A percentile compares a stretch with the other conserved stretches of the same genome.
These are phyloP conservation scores for Episyrphus balteatus DNA, from an alignment of 1,140 invertebrate species.

Conservation along the genomic window DNA sequence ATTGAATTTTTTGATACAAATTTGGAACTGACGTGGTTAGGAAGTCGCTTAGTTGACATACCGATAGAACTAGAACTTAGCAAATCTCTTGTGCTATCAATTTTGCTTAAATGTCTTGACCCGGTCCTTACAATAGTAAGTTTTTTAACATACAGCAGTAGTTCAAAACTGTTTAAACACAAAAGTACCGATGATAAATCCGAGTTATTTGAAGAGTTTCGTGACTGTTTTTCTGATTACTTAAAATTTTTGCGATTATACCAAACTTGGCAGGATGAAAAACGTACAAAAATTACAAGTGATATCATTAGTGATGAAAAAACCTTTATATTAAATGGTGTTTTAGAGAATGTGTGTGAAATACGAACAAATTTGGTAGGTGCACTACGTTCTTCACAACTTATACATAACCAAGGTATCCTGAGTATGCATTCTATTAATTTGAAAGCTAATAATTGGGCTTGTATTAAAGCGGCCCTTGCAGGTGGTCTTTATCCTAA, in stretches of 20 bases:
- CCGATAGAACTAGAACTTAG: constrained; percentile 84
- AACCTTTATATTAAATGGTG: constrained; percentile 20
- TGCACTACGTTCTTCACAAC: constrained; percentile 72
- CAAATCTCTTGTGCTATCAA: constrained; percentile 83
- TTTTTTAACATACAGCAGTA: constrained; percentile 48
- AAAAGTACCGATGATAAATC: constrained; percentile 42
- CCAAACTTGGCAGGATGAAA: constrained; percentile 63
- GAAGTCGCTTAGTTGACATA: constrained; percentile 72
- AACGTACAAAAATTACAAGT: constrained; percentile 18
- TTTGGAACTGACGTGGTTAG: constrained; percentile 79
- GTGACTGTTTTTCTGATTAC: constrained; percentile 88
- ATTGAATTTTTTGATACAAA: constrained; percentile 76
- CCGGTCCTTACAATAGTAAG: constrained; percentile 89
- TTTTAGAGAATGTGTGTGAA: constrained; percentile 19
- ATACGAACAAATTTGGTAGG: constrained; percentile 64
- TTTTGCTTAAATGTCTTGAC: constrained; percentile 87
- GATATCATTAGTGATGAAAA: constrained; percentile 19
- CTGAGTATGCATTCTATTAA: constrained; percentile 71
- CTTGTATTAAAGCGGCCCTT: constrained; percentile 81
- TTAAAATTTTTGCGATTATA: constrained; percentile 77
- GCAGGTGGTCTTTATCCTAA: constrained; percentile 82
- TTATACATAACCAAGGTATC: constrained; percentile 63
- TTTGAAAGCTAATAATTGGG: constrained; percentile 80
- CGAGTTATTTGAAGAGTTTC: constrained; percentile 63
- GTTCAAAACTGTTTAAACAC: constrained; percentile 48